Conservation (phyloP, 2,888 invertebrate genomes). For the Calameuta filiformis region DNA sequence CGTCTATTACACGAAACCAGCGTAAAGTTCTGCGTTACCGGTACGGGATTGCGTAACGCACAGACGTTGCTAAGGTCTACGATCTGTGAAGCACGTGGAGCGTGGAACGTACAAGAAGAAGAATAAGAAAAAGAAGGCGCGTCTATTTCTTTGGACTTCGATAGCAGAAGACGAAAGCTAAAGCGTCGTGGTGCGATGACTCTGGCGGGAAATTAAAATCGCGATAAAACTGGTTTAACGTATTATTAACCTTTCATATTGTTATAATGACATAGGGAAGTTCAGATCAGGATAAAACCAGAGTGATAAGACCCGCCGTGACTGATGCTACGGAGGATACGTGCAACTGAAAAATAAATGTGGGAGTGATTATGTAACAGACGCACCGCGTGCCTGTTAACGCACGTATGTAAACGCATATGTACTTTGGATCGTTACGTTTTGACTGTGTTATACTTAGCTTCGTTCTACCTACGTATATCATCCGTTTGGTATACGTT, state of each 20-base stretch:
- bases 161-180: not conserved
- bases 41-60: slow-evolving; percentile 30
- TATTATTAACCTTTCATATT: not conserved
- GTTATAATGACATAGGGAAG: not conserved
- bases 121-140: not conserved
- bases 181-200: not conserved
- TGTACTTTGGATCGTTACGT: not conserved
- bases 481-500: not conserved
- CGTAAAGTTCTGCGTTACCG: slow-evolving; percentile 32
- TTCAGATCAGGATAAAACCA: not conserved
- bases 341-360: not conserved
- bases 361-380: not conserved
- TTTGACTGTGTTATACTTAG: not conserved
- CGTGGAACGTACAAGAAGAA: slow-evolving; percentile 21
- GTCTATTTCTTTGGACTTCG: not conserved
- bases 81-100: slow-evolving; percentile 39
- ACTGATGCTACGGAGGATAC: not conserved
- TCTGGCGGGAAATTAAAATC: not conserved
- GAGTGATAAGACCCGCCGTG: not conserved
- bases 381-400: not conserved
- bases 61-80: slow-evolving; percentile 40
- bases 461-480: not conserved
- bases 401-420: not conserved
- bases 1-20: slow-evolving; percentile 12
- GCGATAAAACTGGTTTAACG: not conserved